Percentiles rank a stretch among this genome's conserved stretches.
These are phyloP conservation scores for Drosophila leontia DNA, from an alignment of 1,140 invertebrate genomes.

Conservation along the genomic window DNA sequence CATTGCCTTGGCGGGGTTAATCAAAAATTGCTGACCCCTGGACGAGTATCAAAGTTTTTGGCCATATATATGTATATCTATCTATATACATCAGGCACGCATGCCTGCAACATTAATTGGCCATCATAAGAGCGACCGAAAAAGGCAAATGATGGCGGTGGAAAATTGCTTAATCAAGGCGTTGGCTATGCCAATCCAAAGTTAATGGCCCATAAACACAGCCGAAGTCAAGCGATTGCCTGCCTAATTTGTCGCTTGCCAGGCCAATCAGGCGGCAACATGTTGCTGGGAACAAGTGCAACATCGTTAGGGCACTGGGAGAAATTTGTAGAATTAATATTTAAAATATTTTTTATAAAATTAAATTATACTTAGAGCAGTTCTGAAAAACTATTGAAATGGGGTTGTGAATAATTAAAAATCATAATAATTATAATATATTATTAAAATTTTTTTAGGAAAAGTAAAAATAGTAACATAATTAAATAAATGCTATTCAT, in stretches of 20 bases:
- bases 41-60: background rate
- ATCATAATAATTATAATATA: too few relatives aligned
- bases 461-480: too few relatives aligned
- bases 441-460: too few relatives aligned
- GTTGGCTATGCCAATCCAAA: slow-evolving; percentile 66
- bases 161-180: slow-evolving; percentile 78
- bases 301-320: slow-evolving; percentile 27
- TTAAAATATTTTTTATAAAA: background rate
- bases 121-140: slow-evolving; percentile 65
- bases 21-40: slow-evolving; percentile 76
- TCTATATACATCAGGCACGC: slow-evolving; percentile 55
- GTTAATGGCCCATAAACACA: slow-evolving; percentile 78
- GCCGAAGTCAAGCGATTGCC: slow-evolving; percentile 76
- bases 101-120: slow-evolving; percentile 75
- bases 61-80: slow-evolving; percentile 22
- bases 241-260: slow-evolving; percentile 80
- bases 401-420: background rate
- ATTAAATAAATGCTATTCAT: too few relatives aligned
- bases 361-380: background rate
- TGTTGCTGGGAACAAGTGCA: slow-evolving; percentile 74
- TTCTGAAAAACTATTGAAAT: background rate
- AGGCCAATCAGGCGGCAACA: slow-evolving; percentile 70
- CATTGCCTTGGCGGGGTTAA: slow-evolving; percentile 69
- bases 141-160: slow-evolving; percentile 25
- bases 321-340: background rate